These are phyloP conservation scores for Aricia agestis DNA, from an alignment of 1,140 invertebrate genomes.

Conservation along the genomic window DNA sequence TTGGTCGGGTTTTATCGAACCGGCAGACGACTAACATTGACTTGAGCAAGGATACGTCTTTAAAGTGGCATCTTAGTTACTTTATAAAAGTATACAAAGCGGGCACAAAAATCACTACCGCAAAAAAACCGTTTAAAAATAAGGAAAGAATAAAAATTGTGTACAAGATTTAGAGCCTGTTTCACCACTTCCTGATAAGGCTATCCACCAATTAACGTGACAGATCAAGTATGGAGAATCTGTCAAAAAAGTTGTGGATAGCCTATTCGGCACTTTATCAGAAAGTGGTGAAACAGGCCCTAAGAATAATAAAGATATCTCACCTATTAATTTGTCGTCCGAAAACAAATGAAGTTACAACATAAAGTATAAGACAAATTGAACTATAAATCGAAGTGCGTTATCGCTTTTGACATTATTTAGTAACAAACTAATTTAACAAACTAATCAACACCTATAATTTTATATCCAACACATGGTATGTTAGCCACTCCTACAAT, in stretches of 20 bases:
- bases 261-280: too few relatives aligned
- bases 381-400: neutral
- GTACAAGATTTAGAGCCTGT: neutral
- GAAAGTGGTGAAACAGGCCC: too few relatives aligned
- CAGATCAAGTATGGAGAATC: too few relatives aligned
- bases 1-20: neutral
- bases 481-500: conserved; percentile 4
- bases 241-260: too few relatives aligned
- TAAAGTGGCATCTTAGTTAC: too few relatives aligned
- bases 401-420: neutral
- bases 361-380: conserved; percentile 1
- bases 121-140: neutral
- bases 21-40: too few relatives aligned
- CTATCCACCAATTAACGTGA: too few relatives aligned
- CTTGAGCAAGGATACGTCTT: too few relatives aligned
- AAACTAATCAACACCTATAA: conserved; percentile 8
- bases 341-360: neutral
- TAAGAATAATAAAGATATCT: neutral
- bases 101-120: neutral
- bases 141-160: neutral
- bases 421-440: conserved; percentile 2
- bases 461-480: neutral
- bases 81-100: neutral
- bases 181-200: too few relatives aligned
- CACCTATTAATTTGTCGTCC: neutral